These are phyloP conservation scores for Serripes groenlandicus DNA, from an alignment of 2,888 invertebrate genomes.

Conservation along the genomic window DNA sequence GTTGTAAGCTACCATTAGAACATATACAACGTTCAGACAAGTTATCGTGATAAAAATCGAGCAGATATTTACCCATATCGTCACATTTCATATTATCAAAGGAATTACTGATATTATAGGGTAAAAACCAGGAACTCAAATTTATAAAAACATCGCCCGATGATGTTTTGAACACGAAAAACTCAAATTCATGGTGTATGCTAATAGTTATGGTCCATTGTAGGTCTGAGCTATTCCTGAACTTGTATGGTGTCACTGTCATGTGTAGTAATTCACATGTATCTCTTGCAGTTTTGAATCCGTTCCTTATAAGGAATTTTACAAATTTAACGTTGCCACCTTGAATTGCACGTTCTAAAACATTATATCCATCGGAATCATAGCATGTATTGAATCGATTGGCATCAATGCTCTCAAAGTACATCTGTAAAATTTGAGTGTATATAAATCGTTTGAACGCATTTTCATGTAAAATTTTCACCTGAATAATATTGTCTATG, in stretches of 20 bases:
- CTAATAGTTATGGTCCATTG: neutral
- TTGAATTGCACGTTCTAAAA: neutral
- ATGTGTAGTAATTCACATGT: neutral
- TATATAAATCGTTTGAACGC: too few relatives aligned
- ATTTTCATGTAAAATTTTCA: neutral
- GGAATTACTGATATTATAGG: too few relatives aligned
- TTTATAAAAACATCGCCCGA: too few relatives aligned
- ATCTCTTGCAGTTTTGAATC: neutral
- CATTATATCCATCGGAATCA: conserved; percentile 3
- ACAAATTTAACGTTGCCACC: neutral
- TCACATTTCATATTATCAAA: neutral
- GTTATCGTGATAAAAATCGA: neutral
- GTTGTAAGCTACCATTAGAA: neutral
- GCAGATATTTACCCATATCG: neutral
- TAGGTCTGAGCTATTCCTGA: neutral
- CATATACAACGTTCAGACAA: neutral
- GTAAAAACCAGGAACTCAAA: too few relatives aligned
- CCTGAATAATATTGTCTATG: neutral
- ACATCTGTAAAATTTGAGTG: neutral
- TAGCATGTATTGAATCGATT: neutral
- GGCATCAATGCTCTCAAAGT: neutral
- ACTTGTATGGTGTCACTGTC: neutral
- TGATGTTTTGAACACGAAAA: too few relatives aligned
- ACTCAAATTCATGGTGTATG: too few relatives aligned
- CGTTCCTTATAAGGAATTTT: neutral